Evolutionary conservation across 2,797 vertebrate species (phyloP).

Genomic region (Gadopsis marmoratus): DNA sequence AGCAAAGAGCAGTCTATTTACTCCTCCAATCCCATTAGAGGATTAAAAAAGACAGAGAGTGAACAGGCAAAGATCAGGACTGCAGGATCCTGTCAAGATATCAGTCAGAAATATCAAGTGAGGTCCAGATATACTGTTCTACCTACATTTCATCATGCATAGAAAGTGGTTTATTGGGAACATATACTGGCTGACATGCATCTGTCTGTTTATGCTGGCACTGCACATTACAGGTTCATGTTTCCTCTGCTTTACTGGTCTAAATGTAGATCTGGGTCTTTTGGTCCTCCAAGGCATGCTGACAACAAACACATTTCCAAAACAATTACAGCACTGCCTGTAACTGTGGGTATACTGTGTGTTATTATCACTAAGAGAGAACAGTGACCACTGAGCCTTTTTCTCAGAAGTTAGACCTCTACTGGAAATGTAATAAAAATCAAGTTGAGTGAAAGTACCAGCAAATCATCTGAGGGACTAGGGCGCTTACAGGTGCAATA

Average conservation of each 20-base stretch:
- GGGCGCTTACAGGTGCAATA: slow-evolving; percentile 49
- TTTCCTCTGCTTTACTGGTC: neutral
- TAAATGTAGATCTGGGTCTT: neutral
- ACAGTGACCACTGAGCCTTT: slow-evolving; percentile 25
- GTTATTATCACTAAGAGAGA: neutral
- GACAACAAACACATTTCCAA: neutral
- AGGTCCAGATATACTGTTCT: slow-evolving; percentile 36
- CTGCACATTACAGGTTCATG: neutral
- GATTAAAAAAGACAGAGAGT: slow-evolving; percentile 80
- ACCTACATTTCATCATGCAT: slow-evolving; percentile 13
- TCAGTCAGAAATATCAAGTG: neutral
- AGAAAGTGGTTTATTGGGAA: slow-evolving; percentile 15
- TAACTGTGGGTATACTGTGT: neutral
- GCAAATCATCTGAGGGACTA: slow-evolving; percentile 63
- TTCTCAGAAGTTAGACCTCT: slow-evolving; percentile 32
- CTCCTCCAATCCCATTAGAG: slow-evolving; percentile 84
- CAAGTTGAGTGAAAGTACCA: slow-evolving; percentile 48
- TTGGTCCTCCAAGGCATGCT: neutral
- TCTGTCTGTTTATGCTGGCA: neutral
- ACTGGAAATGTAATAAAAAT: slow-evolving; percentile 69
- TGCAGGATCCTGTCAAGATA: neutral
- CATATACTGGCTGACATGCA: slow-evolving; percentile 4
- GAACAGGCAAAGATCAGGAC: slow-evolving; percentile 69
- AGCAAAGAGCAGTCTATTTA: slow-evolving; percentile 83
- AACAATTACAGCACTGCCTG: neutral